Conservation (phyloP, 2,797 vertebrate genomes). For the Brachyalestes nurse region DNA sequence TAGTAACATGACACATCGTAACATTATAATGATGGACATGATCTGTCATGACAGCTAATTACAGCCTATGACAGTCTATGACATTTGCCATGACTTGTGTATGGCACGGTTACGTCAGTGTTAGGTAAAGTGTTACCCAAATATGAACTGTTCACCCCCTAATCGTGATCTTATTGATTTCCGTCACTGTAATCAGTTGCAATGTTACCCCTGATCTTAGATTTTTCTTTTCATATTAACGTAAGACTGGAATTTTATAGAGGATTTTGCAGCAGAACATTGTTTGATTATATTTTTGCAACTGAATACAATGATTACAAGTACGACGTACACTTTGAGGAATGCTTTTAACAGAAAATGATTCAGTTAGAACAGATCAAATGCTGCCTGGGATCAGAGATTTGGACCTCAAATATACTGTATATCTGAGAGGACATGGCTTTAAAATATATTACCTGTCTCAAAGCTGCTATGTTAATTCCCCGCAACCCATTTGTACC, state of each 20-base stretch:
- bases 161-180: background rate
- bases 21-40: no score
- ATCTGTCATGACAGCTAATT: no score
- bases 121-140: no score
- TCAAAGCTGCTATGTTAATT: conserved; percentile 70
- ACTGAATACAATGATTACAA: conserved; percentile 32
- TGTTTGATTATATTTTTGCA: conserved; percentile 22
- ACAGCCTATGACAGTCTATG: no score
- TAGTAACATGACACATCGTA: no score
- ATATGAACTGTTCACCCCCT: background rate
- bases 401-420: conserved; percentile 49
- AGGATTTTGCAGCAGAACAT: background rate
- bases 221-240: background rate
- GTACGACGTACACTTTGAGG: background rate
- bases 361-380: conserved; percentile 38
- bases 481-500: conserved; percentile 49
- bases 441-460: conserved; percentile 64
- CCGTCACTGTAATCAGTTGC: conserved; percentile 31
- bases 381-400: conserved; percentile 50
- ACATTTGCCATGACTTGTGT: no score
- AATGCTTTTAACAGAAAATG: background rate
- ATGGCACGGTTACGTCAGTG: no score
- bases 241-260: conserved; percentile 10
- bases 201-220: conserved; percentile 3
- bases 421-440: conserved; percentile 67